phyloP scores from a whole-genome alignment of 2,113 vertebrate species.

The Dasyornis broadbenti region DNA sequence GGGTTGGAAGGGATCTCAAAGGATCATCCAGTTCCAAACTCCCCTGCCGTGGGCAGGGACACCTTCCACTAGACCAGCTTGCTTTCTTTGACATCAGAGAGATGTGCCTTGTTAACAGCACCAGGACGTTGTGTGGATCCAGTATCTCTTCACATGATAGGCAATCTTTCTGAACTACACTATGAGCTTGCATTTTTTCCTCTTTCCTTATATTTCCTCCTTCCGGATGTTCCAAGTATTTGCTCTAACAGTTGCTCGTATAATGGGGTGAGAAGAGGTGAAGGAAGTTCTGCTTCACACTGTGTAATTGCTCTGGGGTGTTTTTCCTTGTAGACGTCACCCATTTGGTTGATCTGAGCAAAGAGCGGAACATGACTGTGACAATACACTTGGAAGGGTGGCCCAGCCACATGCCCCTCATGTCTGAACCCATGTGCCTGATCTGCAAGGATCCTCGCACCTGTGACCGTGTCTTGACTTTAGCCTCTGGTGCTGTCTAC shows the following conservation, averaged over 20 bases:
- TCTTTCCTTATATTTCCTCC: background rate
- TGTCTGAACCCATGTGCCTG: conserved; percentile 71
- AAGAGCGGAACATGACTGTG: conserved; percentile 66
- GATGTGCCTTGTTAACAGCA: background rate
- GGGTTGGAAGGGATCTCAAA: background rate
- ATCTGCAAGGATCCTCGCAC: conserved; percentile 75
- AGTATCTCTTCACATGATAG: background rate
- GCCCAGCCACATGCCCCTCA: background rate
- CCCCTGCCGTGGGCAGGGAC: background rate
- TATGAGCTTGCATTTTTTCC: background rate
- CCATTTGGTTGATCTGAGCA: conserved; percentile 76
- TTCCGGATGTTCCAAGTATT: background rate
- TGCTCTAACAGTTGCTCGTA: background rate
- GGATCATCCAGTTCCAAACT: background rate
- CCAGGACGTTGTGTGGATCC: background rate
- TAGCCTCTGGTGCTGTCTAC: conserved; percentile 68
- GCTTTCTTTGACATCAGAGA: background rate
- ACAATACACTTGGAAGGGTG: conserved; percentile 68
- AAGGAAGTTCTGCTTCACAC: background rate
- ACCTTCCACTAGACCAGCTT: background rate
- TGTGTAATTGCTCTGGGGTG: background rate
- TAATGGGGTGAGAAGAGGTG: background rate
- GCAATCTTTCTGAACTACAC: background rate
- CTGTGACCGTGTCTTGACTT: conserved; percentile 66
- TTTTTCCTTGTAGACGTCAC: conserved; percentile 56